Base-by-base conservation (phyloP, 1,140 invertebrate genomes). In the Drosophila elegans region DNA sequence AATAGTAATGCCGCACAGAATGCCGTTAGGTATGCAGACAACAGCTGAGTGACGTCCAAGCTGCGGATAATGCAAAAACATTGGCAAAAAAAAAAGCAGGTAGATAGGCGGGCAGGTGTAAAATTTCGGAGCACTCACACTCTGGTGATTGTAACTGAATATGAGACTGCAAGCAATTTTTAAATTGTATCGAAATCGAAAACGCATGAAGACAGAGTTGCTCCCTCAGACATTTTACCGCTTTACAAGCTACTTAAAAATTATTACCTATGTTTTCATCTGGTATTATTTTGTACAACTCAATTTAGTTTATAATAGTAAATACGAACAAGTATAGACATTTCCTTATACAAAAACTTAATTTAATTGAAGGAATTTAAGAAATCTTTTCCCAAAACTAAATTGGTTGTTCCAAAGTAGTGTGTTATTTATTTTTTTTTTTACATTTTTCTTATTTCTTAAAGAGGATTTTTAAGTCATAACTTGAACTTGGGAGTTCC, bases 61-160 rank as follows among this genome's bases (percentile, higher is more conserved):
- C n/a, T n/a, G 25, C 11, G 13, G 12, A 48, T 66, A 53, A 55
- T 53, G 49, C 41, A 29, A 16, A 52, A 12, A 32, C 7, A 29
- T 42, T 1, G 32, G 56, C 38, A 32, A 60, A 16, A 27, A 27
- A 32, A 13, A 32, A 57, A 21, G 4, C 45, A 68, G 63, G 42
- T 69, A 69, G 67, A 71, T 71, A 69, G 63, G 27, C 11, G 29
- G 42, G 36, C 67, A 71, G 67, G 67, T 71, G 67, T 69, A 29
- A 49, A 55, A 71, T 55, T 69, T 42, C 3, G 12, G 21, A 49
- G 9, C 27, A 56, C 64, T 9, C 51, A 56, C 64, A 71, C 64
- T 56, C 29, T 36, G 41, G 39, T 71, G 67, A 71, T 71, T 71
- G 67, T 29, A 16, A 56, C 21, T 39, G 27, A 71, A 68, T 68